phyloP scores from a whole-genome alignment of 2,888 invertebrate genomes.

The Thymelicus sylvestris region DNA sequence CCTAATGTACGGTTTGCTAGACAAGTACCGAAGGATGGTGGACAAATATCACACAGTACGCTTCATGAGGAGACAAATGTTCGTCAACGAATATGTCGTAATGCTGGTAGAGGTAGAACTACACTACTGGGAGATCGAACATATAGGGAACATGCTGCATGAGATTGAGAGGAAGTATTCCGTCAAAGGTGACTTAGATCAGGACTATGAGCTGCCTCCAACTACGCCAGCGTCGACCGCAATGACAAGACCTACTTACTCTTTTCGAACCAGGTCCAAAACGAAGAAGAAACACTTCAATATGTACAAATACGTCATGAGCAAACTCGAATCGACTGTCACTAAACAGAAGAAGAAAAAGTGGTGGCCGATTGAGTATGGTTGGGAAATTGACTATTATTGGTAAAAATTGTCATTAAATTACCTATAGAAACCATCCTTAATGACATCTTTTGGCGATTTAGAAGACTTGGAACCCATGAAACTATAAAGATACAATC shows the following conservation, averaged over 20 bases:
- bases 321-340: no score
- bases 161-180: conserved; percentile 53
- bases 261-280: neutral
- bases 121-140: conserved; percentile 51
- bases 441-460: no score
- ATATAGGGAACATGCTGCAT: conserved; percentile 54
- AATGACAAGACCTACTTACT: neutral
- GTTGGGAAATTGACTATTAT: conserved; percentile 54
- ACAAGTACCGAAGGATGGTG: conserved; percentile 58
- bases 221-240: neutral
- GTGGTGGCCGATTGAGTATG: conserved; percentile 54
- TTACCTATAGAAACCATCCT: no score
- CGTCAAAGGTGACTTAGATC: conserved; percentile 1
- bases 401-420: conserved; percentile 42
- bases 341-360: neutral
- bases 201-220: neutral
- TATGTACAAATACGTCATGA: no score
- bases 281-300: neutral
- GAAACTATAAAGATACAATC: no score
- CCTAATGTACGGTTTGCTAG: conserved; percentile 45
- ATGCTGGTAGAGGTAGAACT: conserved; percentile 46
- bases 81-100: conserved; percentile 40
- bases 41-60: conserved; percentile 50
- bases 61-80: conserved; percentile 13
- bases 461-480: no score